Base-by-base conservation (phyloP, 2,113 vertebrate genomes). In the Epinephelus fuscoguttatus region DNA sequence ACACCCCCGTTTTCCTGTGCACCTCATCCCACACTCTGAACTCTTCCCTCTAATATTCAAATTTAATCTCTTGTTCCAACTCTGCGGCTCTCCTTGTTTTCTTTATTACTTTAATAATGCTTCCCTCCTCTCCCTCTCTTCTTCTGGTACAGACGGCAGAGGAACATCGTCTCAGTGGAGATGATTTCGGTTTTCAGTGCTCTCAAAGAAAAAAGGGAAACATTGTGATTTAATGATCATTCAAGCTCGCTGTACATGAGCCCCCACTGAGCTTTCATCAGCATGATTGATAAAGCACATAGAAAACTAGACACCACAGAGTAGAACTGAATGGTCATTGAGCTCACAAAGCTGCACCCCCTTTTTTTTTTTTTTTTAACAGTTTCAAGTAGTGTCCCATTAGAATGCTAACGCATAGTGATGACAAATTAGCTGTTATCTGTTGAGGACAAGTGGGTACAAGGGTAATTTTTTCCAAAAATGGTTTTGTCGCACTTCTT, bases 41-140 rank as follows among this genome's bases (percentile, higher is more conserved):
- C 82, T 79, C 59, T 76, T 82, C 12, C 53, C 73, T 89, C 66
- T 78, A 70, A 70, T 81, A 79, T 84, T 82, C 67, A 81, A 45
- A 84, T 82, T 60, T 52, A 37, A 27, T 68, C 49, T 75, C 56
- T 68, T 85, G 63, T 82, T 80, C 76, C 42, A 55, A 21, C 63
- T 60, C 49, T 63, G 6, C 19, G 37, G 64, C 78, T 56, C 23
- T 37, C 14, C 57, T 19, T 79, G 75, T 89, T 85, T 77, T 70
- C 59, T 76, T 70, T 82, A 64, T 76, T 57, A n/a, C 55, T 83
- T 77, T 53, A 82, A 42, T 74, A 49, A 71, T 14, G 3, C 21
- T 42, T 9, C 33, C n/a, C 21, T 45, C 42, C 42, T 12, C 2
- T 17, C 9, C 45, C 62, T 75, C 19, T 74, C 40, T 42, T 76